Base-by-base conservation (phyloP, 30 jellyfish, hydroid and myxozoan species). In the Clytia hemisphaerica region DNA sequence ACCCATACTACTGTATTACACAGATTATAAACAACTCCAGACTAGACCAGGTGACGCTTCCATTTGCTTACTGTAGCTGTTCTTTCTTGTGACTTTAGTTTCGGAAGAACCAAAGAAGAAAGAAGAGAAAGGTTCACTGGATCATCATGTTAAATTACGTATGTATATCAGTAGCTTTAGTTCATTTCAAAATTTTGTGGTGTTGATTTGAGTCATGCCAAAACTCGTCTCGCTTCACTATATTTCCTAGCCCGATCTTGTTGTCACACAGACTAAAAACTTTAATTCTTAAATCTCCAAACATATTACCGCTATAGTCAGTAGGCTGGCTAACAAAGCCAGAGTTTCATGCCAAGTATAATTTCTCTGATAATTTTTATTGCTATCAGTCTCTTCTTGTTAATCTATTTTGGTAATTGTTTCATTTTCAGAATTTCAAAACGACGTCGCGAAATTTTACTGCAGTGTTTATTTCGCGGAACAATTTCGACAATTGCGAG, bases 381-480 rank as follows among this genome's bases (percentile, higher is more conserved):
- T 29, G 15, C 15, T 53, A 12, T 12, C n/a, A 12, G n/a, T 12
- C 53, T 18, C 14, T 53, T 0, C 15, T n/a, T 53, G 36, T 29
- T 25, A 53, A n/a, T 53, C 22, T 16, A 0, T 12, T 12, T 32
- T 54, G n/a, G n/a, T n/a, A 10, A 35, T 42, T 19, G 6, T 37
- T 48, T 14, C 32, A 16, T 42, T 72, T 25, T 19, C 30, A 84
- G 95, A 84, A 57, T 84, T 84, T 50, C 95, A 84, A 25, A 87
- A 84, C 74, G 67, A 59, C 24, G 42, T 87, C 5, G 83, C 95
- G 15, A 84, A 70, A 58, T 84, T 84, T 68, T 84, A 75, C 38
- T 84, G 95, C 75, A 84, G 88, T 32, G 92, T 84, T n/a, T 84
- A 84, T 48, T 84, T 54, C 54, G 95, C 95, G n/a, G 92, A 84